These are phyloP conservation scores for Danionella dracula DNA, from an alignment of 2,797 vertebrate species.

Conservation along the genomic window DNA sequence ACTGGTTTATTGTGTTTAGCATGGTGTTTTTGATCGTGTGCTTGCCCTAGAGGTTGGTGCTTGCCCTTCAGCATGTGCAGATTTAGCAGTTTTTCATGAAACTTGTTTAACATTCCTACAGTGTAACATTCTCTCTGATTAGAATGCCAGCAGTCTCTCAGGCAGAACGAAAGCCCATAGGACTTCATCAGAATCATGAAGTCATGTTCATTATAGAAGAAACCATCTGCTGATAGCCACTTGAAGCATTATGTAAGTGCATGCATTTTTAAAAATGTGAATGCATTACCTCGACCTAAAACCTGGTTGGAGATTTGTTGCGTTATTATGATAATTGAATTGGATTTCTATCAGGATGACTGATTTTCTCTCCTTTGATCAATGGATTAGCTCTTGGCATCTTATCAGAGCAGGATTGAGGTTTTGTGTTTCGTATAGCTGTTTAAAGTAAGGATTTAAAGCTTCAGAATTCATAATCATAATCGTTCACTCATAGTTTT, in stretches of 20 bases:
- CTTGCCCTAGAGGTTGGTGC: background rate
- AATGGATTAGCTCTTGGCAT: background rate
- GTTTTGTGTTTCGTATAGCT: too few relatives aligned
- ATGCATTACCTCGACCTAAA: background rate
- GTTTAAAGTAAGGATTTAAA: too few relatives aligned
- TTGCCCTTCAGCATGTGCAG: slow-evolving; percentile 14
- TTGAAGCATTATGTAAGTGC: background rate
- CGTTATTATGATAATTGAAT: background rate
- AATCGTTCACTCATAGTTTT: too few relatives aligned
- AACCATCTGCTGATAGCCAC: background rate
- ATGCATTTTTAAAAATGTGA: background rate
- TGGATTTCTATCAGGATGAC: background rate
- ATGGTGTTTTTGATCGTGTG: background rate
- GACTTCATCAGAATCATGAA: slow-evolving; percentile 17
- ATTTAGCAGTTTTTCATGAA: slow-evolving; percentile 30
- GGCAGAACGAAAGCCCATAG: slow-evolving; percentile 5
- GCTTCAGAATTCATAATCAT: too few relatives aligned
- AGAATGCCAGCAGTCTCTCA: slow-evolving; percentile 13
- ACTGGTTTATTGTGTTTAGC: background rate
- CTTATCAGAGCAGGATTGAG: slow-evolving; percentile 4
- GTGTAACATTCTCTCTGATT: slow-evolving; percentile 33
- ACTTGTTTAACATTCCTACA: slow-evolving; percentile 25
- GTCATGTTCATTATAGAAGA: slow-evolving; percentile 19
- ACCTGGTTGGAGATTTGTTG: background rate
- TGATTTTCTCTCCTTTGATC: slow-evolving; percentile 9